A percentile compares a stretch with the other conserved stretches of the same genome.
Evolutionary conservation across 2,888 invertebrate species (phyloP).

Genomic region (Ochlodes sylvanus): DNA sequence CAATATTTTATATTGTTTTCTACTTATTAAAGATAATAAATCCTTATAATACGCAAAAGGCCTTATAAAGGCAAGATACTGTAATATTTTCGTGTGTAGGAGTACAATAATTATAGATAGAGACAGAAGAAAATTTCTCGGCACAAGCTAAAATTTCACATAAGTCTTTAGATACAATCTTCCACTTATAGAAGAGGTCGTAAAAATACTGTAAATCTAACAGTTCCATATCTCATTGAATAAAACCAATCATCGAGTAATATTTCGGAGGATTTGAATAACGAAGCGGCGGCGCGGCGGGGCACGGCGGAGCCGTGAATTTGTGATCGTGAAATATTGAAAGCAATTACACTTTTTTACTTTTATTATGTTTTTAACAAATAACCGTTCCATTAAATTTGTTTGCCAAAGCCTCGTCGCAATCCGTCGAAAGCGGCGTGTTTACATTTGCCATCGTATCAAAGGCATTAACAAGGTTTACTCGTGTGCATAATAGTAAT

Average conservation of each 20-base stretch:
- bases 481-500: no score
- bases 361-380: background rate
- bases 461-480: no score
- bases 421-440: no score
- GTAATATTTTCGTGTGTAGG: no score
- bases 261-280: slow-evolving; percentile 16
- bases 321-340: background rate
- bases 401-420: background rate
- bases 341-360: background rate
- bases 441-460: no score
- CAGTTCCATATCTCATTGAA: slow-evolving; percentile 8
- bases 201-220: background rate
- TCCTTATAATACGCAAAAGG: no score
- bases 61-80: no score
- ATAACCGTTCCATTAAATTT: slow-evolving; percentile 2
- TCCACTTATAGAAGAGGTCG: background rate
- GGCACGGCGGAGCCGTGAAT: background rate
- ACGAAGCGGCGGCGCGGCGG: background rate
- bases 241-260: slow-evolving; percentile 11
- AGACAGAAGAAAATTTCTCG: no score
- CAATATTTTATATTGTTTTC: no score
- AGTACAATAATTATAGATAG: no score
- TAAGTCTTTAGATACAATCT: background rate
- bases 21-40: no score
- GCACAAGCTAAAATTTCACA: background rate